phyloP scores from a whole-genome alignment of 53 echinoderm and acorn worm species.

The Temnopleurus reevesii region DNA sequence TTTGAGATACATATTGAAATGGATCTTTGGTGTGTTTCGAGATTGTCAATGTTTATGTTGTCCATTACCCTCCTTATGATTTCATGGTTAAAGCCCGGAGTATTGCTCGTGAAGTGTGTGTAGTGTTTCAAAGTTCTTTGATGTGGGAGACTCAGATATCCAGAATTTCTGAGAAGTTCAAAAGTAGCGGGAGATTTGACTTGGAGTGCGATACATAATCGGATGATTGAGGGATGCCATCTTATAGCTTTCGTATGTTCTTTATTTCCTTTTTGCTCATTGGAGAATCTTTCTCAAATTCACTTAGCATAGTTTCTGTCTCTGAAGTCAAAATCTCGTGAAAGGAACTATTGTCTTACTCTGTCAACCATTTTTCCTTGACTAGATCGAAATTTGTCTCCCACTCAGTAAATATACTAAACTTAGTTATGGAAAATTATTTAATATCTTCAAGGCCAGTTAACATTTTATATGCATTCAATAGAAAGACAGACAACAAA shows the following conservation, averaged over 20 bases:
- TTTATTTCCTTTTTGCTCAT: background rate
- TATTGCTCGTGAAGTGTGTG: background rate
- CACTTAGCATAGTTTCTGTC: too few relatives aligned
- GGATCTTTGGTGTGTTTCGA: background rate
- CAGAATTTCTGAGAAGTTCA: constrained; percentile 24
- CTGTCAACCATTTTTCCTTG: too few relatives aligned
- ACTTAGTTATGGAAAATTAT: too few relatives aligned
- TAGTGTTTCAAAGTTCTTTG: background rate
- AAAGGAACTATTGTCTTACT: too few relatives aligned
- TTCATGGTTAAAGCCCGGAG: constrained; percentile 33
- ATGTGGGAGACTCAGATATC: background rate
- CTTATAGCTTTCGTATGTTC: background rate
- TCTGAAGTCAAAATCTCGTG: too few relatives aligned
- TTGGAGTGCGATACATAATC: constrained; percentile 19
- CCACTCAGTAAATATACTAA: too few relatives aligned
- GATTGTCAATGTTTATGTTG: background rate
- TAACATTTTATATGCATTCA: too few relatives aligned
- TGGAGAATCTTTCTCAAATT: background rate
- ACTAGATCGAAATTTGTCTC: too few relatives aligned
- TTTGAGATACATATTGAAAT: too few relatives aligned
- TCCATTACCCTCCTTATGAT: background rate
- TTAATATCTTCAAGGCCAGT: too few relatives aligned
- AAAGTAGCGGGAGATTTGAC: constrained; percentile 20
- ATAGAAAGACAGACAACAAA: too few relatives aligned
- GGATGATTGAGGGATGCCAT: constrained; percentile 34